Evolutionary conservation across 2,888 invertebrate genomes (phyloP), one percentile per base, ranked within the genome.

Genomic region (Hypselothyrea guttata): DNA sequence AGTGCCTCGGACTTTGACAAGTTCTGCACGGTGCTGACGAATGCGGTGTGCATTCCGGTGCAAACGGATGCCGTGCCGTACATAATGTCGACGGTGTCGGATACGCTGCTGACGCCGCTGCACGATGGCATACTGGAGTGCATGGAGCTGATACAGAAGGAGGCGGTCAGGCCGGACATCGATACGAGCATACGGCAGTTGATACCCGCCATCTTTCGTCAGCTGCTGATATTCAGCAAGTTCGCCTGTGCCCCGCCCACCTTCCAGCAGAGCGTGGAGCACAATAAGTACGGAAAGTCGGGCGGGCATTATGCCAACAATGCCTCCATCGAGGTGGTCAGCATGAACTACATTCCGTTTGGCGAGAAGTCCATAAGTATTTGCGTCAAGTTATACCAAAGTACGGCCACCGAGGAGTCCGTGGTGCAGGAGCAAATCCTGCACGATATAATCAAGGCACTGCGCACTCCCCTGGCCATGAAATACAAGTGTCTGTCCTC

Each of bases 61-160:
- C 94, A 95, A 83, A 93, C 94, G 4, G 96, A 96, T 88, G 94
- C 94, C 46, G 93, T 95, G 16, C 94, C 95, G 7, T 96, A 95
- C 84, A 93, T 97, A 86, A 92, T 97, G 90, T 92, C 96, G 75
- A 93, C 95, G 0, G 92, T 94, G 45, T 93, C 94, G 44, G 97
- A 98, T 87, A 93, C 95, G 33, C 92, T 95, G 75, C 91, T 96
- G 58, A 96, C 95, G 0, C 94, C 95, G 7, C 91, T 97, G 56
- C 97, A 97, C 88, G 96, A 96, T 81, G 94, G 95, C 44, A 93
- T 96, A 35, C 90, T 97, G 16, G 96, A 96, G 86, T 95, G 96
- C 60, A 94, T 98, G 89, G 96, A 97, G 71, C 93, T 95, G 18
- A 92, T 98, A 48, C 96, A 97, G 86, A 96, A 96, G 91, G 94